A percentile compares a stretch with the other conserved stretches of the same genome.
These are phyloP conservation scores for Halcyon leucocephala DNA, from an alignment of 2,797 vertebrate genomes.

Conservation along the genomic window DNA sequence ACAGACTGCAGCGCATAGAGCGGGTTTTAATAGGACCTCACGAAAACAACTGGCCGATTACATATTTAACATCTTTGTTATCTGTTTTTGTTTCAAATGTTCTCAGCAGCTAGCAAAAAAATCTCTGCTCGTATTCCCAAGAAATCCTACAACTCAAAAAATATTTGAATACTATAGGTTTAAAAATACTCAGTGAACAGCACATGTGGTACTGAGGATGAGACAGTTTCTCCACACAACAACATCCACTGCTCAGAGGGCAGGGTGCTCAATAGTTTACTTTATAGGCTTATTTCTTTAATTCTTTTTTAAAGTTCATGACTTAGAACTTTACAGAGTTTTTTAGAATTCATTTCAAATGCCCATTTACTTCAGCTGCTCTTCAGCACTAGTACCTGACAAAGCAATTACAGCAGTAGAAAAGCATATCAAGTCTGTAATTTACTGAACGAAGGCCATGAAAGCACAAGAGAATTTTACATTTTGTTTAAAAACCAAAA, in stretches of 20 bases:
- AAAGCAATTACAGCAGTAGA: neutral
- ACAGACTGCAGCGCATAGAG: fast-evolving
- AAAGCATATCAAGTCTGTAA: neutral
- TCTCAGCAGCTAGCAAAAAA: neutral
- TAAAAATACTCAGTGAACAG: neutral
- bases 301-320: neutral
- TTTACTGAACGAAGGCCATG: neutral
- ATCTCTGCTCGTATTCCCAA: neutral
- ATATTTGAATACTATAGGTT: neutral
- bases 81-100: neutral
- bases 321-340: neutral
- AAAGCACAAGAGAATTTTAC: neutral
- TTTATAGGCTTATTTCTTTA: neutral
- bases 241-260: neutral
- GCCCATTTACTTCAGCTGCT: neutral
- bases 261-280: neutral
- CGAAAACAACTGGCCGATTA: neutral
- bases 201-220: neutral
- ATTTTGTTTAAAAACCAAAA: neutral
- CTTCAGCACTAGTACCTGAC: neutral
- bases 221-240: neutral
- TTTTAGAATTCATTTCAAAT: neutral
- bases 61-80: neutral
- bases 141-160: neutral
- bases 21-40: neutral